phyloP scores from a whole-genome alignment of 2,113 vertebrate species.

The Gulo gulo region DNA sequence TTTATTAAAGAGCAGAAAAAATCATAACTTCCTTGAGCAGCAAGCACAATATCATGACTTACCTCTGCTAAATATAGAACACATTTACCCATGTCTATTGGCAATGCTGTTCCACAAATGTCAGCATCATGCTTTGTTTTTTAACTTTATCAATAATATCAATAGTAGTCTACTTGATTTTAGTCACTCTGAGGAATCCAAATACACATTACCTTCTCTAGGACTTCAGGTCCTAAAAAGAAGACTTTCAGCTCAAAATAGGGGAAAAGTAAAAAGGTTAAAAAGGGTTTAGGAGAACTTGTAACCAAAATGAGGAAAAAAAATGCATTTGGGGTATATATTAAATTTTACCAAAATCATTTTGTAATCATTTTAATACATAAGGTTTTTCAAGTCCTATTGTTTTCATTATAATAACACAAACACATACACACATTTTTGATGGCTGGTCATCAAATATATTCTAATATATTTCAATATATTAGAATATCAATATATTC shows the following conservation, averaged over 20 bases:
- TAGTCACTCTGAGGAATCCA: conserved; percentile 11
- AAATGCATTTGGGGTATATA: background rate
- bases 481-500: background rate
- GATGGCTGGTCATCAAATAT: background rate
- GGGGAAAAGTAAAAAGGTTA: background rate
- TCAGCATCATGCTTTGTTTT: conserved; percentile 52
- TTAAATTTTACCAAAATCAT: background rate
- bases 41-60: conserved; percentile 61
- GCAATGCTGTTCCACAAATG: conserved; percentile 66
- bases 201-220: conserved; percentile 19
- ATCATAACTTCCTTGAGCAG: conserved; percentile 54
- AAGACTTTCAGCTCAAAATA: background rate
- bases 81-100: conserved; percentile 70
- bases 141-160: conserved; percentile 52
- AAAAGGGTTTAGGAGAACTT: background rate
- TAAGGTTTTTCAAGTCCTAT: background rate
- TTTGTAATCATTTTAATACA: background rate
- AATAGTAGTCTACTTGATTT: conserved; percentile 51
- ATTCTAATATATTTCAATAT: too few species aligned
- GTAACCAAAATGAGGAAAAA: background rate
- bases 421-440: background rate
- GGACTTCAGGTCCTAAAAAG: background rate
- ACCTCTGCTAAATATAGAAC: conserved; percentile 73
- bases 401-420: background rate
- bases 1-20: conserved; percentile 62